These are phyloP conservation scores for Cebidichthys violaceus DNA, from an alignment of 2,113 vertebrate species.

Conservation along the genomic window DNA sequence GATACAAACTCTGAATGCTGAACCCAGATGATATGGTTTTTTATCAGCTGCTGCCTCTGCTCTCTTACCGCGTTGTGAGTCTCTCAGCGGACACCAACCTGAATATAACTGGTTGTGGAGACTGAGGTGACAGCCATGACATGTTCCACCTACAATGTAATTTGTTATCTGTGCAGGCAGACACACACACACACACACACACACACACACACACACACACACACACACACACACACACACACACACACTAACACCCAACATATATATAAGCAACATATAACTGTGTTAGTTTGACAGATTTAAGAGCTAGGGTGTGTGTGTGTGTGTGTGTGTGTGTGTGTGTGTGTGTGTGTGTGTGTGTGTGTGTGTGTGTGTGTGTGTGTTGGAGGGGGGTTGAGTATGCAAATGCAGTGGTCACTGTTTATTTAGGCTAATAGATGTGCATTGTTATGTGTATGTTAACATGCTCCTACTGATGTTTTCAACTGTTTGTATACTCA, in stretches of 20 bases:
- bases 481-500: conserved; percentile 28
- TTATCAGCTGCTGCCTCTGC: conserved; percentile 20
- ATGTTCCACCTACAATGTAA: conserved; percentile 44
- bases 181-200: not conserved
- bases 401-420: conserved; percentile 1
- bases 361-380: conserved; percentile 1
- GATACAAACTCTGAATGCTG: not conserved
- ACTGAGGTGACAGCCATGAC: conserved; percentile 49
- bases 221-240: not conserved
- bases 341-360: not conserved
- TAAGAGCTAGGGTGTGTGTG: not conserved
- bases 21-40: conserved; percentile 22
- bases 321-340: conserved; percentile 6
- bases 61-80: not conserved
- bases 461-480: conserved; percentile 1
- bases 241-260: not conserved
- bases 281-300: conserved; percentile 49
- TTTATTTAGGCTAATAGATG: not conserved
- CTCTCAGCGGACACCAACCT: conserved; percentile 4
- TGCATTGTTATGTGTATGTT: not conserved
- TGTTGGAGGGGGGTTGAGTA: not conserved
- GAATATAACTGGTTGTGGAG: conserved; percentile 24
- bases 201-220: not conserved
- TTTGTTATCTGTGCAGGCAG: conserved; percentile 55
- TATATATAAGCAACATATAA: conserved; percentile 16